A percentile compares a stretch with the other conserved stretches of the same genome.
phyloP scores from a whole-genome alignment of 2,113 vertebrate genomes.

The Brachirus orientalis region DNA sequence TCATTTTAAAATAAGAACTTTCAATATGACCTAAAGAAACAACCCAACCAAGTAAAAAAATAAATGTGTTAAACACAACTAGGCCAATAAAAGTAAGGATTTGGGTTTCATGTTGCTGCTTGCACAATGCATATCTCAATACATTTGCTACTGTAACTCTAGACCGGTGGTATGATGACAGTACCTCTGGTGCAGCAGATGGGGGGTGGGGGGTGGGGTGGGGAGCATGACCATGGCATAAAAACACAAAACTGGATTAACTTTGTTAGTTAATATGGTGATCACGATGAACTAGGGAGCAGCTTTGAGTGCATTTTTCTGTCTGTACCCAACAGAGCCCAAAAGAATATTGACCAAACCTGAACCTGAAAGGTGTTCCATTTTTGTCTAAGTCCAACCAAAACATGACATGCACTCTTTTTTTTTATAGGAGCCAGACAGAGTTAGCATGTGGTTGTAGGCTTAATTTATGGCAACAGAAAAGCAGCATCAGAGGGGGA shows the following conservation, averaged over 20 bases:
- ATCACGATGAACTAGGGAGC: too few relatives aligned
- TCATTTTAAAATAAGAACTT: not conserved
- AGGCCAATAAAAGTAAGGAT: conserved; percentile 31
- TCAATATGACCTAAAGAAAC: not conserved
- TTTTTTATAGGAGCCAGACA: too few relatives aligned
- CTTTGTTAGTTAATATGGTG: conserved; percentile 55
- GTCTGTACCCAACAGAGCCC: too few relatives aligned
- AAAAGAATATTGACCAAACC: too few relatives aligned
- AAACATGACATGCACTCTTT: too few relatives aligned
- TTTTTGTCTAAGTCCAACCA: too few relatives aligned
- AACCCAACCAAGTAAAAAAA: too few relatives aligned
- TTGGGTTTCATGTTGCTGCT: conserved; percentile 55
- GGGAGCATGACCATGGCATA: conserved; percentile 41
- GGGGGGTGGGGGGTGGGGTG: conserved; percentile 8
- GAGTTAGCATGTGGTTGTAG: too few relatives aligned
- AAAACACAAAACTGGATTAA: conserved; percentile 73
- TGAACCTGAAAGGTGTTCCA: too few relatives aligned
- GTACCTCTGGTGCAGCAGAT: conserved; percentile 24
- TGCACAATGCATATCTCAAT: conserved; percentile 23
- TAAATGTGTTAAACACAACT: conserved; percentile 23
- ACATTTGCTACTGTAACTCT: conserved; percentile 38
- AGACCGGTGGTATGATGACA: conserved; percentile 34
- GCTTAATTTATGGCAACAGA: too few relatives aligned
- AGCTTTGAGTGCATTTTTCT: too few relatives aligned
- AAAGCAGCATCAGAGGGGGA: too few relatives aligned